Percentiles rank a stretch among this genome's conserved stretches.
Conservation (phyloP, 2,797 vertebrate genomes). For the Cyclura pinguis region DNA sequence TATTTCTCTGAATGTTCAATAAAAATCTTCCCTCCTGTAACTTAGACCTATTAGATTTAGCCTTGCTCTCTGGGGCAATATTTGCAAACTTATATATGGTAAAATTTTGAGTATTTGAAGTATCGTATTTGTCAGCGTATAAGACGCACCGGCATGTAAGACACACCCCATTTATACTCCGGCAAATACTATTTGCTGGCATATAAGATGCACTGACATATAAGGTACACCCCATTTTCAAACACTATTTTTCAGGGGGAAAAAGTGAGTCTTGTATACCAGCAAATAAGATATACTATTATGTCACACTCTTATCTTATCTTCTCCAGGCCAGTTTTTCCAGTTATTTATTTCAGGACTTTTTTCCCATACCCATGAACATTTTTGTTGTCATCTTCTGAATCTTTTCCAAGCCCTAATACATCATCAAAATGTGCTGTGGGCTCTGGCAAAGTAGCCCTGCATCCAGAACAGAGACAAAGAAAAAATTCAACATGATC, state of each 20-base stretch:
- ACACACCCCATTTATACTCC: too few relatives aligned
- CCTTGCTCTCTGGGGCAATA: background rate
- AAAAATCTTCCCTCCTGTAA: background rate
- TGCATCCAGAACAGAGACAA: too few relatives aligned
- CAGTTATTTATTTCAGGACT: background rate
- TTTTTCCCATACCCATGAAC: background rate
- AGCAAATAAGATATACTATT: background rate
- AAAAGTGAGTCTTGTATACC: too few relatives aligned
- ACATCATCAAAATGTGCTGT: too few relatives aligned
- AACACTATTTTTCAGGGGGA: too few relatives aligned
- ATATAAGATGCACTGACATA: too few relatives aligned
- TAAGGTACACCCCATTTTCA: too few relatives aligned
- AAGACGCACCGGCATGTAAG: too few relatives aligned
- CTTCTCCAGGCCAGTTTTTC: background rate
- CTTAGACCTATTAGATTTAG: background rate
- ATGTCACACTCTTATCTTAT: background rate
- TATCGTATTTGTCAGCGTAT: too few relatives aligned
- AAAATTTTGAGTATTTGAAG: background rate
- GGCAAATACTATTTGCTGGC: too few relatives aligned
- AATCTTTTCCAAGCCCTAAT: background rate
- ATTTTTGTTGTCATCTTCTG: background rate
- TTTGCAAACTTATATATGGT: background rate
- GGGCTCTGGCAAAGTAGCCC: too few relatives aligned
- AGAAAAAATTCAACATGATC: too few relatives aligned
- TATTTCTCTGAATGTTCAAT: background rate